A percentile compares a stretch with the other conserved stretches of the same genome.
phyloP scores from a whole-genome alignment of 2,113 vertebrate genomes.

The Oreochromis tanganicae region DNA sequence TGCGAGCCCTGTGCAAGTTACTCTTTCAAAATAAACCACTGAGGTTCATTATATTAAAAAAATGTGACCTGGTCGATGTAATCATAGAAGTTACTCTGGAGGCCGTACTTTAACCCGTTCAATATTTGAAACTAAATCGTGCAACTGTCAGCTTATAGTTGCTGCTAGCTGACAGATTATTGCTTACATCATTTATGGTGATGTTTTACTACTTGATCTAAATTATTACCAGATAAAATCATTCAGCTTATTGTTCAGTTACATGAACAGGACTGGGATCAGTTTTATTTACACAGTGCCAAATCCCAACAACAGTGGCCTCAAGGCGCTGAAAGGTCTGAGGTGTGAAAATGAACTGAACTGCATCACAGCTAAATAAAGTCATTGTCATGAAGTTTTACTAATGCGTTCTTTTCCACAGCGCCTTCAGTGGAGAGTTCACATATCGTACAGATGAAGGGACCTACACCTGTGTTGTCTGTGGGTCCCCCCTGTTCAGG shows the following conservation, averaged over 20 bases:
- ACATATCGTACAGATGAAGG: constrained; percentile 84
- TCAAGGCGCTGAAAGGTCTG: accelerated
- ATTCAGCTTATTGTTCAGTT: neutral
- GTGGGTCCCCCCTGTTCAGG: constrained; percentile 85
- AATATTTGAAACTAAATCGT: accelerated
- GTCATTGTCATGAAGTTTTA: neutral
- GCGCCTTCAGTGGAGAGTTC: constrained; percentile 90
- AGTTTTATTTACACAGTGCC: neutral
- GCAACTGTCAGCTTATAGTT: neutral
- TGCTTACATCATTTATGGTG: neutral
- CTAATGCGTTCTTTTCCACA: constrained; percentile 26
- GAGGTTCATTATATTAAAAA: neutral
- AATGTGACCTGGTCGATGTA: neutral
- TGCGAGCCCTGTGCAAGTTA: neutral
- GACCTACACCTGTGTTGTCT: constrained; percentile 89
- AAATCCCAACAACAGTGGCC: neutral
- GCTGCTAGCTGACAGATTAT: neutral
- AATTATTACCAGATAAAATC: neutral
- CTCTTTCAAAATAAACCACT: neutral
- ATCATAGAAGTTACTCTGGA: neutral
- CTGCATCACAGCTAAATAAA: accelerated
- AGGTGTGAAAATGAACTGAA: neutral
- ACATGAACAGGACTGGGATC: accelerated
- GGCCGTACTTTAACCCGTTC: accelerated
- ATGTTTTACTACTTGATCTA: accelerated